A percentile compares a stretch with the other conserved stretches of the same genome.
These are phyloP conservation scores for Lycodopsis pacificus DNA, from an alignment of 2,797 vertebrate genomes.

Conservation along the genomic window DNA sequence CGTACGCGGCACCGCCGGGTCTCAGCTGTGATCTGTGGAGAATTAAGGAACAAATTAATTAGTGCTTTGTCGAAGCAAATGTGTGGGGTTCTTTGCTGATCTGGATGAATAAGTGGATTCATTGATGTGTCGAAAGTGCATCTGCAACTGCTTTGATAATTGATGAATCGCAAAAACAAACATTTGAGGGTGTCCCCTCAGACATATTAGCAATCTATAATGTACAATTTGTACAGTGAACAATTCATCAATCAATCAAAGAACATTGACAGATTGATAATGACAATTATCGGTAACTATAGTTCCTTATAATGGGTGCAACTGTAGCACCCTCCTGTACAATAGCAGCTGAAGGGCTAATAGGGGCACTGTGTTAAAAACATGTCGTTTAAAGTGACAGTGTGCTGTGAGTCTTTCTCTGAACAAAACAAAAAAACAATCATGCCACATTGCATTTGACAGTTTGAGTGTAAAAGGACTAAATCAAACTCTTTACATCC, in stretches of 20 bases:
- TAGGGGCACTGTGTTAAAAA: background rate
- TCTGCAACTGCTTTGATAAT: background rate
- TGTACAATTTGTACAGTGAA: background rate
- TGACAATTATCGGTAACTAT: background rate
- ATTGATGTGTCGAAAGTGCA: background rate
- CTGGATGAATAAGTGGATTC: background rate
- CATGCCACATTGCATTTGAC: background rate
- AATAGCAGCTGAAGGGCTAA: constrained; percentile 1
- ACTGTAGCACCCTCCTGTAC: background rate
- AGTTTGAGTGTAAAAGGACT: constrained; percentile 8
- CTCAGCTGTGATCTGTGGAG: constrained; percentile 66
- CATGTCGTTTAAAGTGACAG: background rate
- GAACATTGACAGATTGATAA: background rate
- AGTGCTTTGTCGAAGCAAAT: background rate
- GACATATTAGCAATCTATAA: background rate
- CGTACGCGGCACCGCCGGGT: constrained; percentile 24
- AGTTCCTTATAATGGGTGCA: background rate
- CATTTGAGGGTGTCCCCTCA: background rate
- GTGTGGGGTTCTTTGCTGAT: background rate
- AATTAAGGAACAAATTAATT: constrained; percentile 46
- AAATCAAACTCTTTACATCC: constrained; percentile 16
- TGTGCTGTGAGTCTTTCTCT: background rate
- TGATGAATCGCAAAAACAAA: background rate
- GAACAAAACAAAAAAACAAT: constrained; percentile 37
- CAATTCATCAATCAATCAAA: background rate